Evolutionary conservation across 2,113 vertebrate genomes (phyloP).

Genomic region (Dinomys branickii): DNA sequence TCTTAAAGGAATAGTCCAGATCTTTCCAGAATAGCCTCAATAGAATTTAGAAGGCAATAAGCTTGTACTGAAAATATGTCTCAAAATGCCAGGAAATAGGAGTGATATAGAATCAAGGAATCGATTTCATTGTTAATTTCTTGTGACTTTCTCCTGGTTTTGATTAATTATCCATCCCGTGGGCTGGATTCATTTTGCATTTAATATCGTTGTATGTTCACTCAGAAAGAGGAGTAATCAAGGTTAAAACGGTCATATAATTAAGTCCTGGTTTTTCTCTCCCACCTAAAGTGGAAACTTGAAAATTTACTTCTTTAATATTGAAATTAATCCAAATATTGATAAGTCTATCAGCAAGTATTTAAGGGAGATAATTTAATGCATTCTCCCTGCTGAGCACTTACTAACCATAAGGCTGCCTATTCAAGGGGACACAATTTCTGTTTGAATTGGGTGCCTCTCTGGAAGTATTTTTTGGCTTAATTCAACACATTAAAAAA

Average conservation of each 20-base stretch:
- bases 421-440: constrained; percentile 42
- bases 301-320: constrained; percentile 55
- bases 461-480: constrained; percentile 18
- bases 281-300: constrained; percentile 43
- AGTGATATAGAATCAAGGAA: constrained; percentile 73
- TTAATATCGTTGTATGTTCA: constrained; percentile 69
- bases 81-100: constrained; percentile 38
- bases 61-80: constrained; percentile 37
- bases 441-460: constrained; percentile 23
- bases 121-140: constrained; percentile 79
- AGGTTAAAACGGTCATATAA: constrained; percentile 61
- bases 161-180: constrained; percentile 71
- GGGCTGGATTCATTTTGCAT: constrained; percentile 74
- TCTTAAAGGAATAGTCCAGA: constrained; percentile 21
- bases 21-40: constrained; percentile 50
- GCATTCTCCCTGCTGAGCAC: background rate
- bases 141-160: constrained; percentile 68
- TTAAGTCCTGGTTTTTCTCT: constrained; percentile 47
- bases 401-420: background rate
- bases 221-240: constrained; percentile 53
- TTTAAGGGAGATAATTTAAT: constrained; percentile 71
- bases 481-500: constrained; percentile 29
- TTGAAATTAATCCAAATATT: constrained; percentile 75
- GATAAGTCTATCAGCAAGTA: constrained; percentile 63
- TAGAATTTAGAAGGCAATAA: constrained; percentile 49